Conservation (phyloP, 1,140 invertebrate genomes). For the Drosophila nigrodunni region DNA sequence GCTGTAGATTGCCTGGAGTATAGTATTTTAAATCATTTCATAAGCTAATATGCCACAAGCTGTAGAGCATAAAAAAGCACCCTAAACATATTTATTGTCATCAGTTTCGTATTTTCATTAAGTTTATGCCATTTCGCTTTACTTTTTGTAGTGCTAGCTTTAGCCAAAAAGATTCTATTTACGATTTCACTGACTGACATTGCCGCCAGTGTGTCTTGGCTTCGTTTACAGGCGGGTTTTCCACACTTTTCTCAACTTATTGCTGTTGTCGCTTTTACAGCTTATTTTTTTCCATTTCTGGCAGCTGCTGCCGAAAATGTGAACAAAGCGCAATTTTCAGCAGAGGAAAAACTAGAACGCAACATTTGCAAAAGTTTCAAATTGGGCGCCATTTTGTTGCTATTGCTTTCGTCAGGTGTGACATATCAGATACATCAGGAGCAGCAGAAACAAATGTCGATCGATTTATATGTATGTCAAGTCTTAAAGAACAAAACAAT, state of each 20-base stretch:
- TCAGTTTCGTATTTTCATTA: neutral
- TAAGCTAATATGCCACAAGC: no score
- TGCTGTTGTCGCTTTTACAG: neutral
- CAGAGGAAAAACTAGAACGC: slow-evolving; percentile 52
- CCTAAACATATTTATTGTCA: neutral
- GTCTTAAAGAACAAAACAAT: slow-evolving; percentile 34
- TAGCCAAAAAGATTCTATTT: slow-evolving; percentile 14
- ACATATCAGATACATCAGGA: slow-evolving; percentile 38
- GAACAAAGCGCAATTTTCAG: slow-evolving; percentile 33
- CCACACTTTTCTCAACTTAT: slow-evolving; percentile 21
- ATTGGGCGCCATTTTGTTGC: slow-evolving; percentile 13
- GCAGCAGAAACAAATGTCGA: slow-evolving; percentile 44
- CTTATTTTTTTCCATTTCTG: neutral
- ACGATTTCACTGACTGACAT: slow-evolving; percentile 38
- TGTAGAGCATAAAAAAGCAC: neutral
- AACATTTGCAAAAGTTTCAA: slow-evolving; percentile 53
- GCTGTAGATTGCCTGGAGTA: neutral
- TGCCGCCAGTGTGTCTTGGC: slow-evolving; percentile 67
- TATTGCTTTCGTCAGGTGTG: slow-evolving; percentile 42
- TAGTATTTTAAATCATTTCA: no score
- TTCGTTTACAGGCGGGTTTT: slow-evolving; percentile 53
- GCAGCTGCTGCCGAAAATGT: slow-evolving; percentile 43
- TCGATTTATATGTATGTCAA: slow-evolving; percentile 54
- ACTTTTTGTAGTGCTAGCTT: neutral
- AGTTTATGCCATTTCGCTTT: neutral